These are phyloP conservation scores for Cotesia congregata DNA, from an alignment of 2,888 invertebrate species.

Conservation along the genomic window DNA sequence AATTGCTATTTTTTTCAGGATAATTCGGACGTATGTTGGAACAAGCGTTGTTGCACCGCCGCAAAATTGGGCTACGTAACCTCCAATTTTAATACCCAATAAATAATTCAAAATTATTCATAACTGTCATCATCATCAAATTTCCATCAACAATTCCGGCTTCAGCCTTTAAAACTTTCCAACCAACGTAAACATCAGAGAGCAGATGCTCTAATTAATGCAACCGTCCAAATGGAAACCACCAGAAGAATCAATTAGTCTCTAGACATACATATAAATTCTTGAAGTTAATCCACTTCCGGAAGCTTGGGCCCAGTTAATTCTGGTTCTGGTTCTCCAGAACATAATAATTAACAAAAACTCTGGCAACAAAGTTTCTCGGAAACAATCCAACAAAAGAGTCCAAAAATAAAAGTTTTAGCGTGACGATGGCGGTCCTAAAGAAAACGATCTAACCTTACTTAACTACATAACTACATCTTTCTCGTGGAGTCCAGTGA, in stretches of 20 bases:
- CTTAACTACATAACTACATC: slow-evolving; percentile 67
- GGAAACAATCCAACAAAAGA: slow-evolving; percentile 8
- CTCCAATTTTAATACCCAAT: background rate
- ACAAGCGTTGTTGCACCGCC: background rate
- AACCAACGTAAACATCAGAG: background rate
- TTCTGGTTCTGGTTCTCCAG: too few species aligned
- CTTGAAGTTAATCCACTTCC: background rate
- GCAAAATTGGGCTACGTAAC: background rate
- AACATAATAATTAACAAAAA: slow-evolving; percentile 17
- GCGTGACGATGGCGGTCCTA: slow-evolving; percentile 62
- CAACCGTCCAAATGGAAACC: background rate
- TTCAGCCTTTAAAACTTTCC: background rate
- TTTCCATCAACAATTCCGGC: background rate
- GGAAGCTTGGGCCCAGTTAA: background rate
- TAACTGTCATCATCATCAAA: background rate
- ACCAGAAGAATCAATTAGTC: background rate
- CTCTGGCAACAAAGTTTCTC: background rate
- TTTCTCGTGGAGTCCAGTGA: slow-evolving; percentile 56
- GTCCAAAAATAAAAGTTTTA: slow-evolving; percentile 46
- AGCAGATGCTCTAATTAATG: background rate
- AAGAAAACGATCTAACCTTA: slow-evolving; percentile 59
- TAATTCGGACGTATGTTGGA: background rate
- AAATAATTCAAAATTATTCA: background rate
- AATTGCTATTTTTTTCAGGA: background rate
- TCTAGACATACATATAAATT: background rate